phyloP scores from a whole-genome alignment of 2,888 invertebrate genomes.

The Drosophila incognita region DNA sequence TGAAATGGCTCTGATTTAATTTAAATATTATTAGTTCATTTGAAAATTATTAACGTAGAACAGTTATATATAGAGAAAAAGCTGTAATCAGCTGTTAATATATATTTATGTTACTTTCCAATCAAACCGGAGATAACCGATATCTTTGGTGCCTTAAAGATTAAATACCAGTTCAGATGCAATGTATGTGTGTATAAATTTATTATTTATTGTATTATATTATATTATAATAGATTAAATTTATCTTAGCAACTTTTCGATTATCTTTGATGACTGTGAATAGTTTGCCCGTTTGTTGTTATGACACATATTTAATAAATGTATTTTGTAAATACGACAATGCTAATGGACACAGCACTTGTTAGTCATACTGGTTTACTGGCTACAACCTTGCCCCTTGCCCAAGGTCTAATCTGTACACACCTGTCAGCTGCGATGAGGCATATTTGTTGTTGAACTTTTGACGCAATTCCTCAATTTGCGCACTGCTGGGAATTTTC shows the following conservation, averaged over 20 bases:
- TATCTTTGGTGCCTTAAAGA: not conserved
- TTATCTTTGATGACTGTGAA: constrained; percentile 15
- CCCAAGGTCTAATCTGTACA: constrained; percentile 26
- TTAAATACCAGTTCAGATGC: not conserved
- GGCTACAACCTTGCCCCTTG: constrained; percentile 3
- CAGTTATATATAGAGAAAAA: not conserved
- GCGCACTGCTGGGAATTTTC: constrained; percentile 68
- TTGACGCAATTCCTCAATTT: constrained; percentile 82
- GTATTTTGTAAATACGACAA: constrained; percentile 7
- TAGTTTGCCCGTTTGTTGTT: constrained; percentile 2
- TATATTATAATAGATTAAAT: not conserved
- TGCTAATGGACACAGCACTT: constrained; percentile 8
- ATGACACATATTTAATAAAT: constrained; percentile 2
- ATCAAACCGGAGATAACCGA: not conserved
- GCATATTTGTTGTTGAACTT: constrained; percentile 80
- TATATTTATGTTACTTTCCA: not conserved
- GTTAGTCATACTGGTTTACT: not conserved
- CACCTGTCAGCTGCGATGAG: constrained; percentile 76
- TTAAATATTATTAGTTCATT: not conserved
- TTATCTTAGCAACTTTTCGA: not conserved
- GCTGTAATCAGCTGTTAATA: not conserved
- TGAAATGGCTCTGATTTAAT: constrained; percentile 85
- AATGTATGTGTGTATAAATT: not conserved
- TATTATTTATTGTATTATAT: not conserved
- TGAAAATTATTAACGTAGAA: not conserved